Percentiles rank a stretch among this genome's conserved stretches.
phyloP scores from a whole-genome alignment of 2,888 invertebrate genomes.

The Drosophila dives region DNA sequence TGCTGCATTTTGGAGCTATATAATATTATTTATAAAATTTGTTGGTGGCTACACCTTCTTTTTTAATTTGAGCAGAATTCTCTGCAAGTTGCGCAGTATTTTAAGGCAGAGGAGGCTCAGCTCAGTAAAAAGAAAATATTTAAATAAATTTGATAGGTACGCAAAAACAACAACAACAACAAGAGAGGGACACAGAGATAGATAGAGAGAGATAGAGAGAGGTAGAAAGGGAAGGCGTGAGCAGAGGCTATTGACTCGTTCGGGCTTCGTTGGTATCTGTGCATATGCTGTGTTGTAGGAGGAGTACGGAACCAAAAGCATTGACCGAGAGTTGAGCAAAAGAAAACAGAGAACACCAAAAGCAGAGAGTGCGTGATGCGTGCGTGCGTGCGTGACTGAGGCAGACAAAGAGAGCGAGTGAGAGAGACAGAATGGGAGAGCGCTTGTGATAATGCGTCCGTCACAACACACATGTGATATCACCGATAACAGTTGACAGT shows the following conservation, averaged over 20 bases:
- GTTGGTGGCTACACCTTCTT: slow-evolving; percentile 2
- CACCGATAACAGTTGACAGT: slow-evolving; percentile 73
- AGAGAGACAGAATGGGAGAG: slow-evolving; percentile 9
- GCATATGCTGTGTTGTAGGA: slow-evolving; percentile 48
- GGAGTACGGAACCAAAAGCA: slow-evolving; percentile 63
- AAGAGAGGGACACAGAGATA: neutral
- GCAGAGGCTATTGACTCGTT: slow-evolving; percentile 73
- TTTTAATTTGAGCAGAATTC: neutral
- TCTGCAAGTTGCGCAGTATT: slow-evolving; percentile 22
- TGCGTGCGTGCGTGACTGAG: slow-evolving; percentile 4
- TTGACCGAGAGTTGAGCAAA: slow-evolving; percentile 73
- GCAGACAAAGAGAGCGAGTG: slow-evolving; percentile 6
- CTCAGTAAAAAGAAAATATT: slow-evolving; percentile 57
- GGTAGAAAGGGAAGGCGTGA: slow-evolving; percentile 11
- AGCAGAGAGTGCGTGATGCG: slow-evolving; percentile 23
- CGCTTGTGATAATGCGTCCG: slow-evolving; percentile 60
- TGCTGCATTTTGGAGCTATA: slow-evolving; percentile 27
- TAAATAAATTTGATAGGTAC: slow-evolving; percentile 75
- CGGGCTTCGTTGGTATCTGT: slow-evolving; percentile 26
- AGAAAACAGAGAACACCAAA: slow-evolving; percentile 54
- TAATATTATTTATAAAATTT: slow-evolving; percentile 23
- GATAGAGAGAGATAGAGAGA: neutral
- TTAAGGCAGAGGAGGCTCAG: neutral
- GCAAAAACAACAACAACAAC: slow-evolving; percentile 16
- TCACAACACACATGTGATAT: slow-evolving; percentile 59